Evolutionary conservation across 2,888 invertebrate genomes (phyloP), one percentile per base, ranked within the genome.

Genomic region (Lagria hirta): DNA sequence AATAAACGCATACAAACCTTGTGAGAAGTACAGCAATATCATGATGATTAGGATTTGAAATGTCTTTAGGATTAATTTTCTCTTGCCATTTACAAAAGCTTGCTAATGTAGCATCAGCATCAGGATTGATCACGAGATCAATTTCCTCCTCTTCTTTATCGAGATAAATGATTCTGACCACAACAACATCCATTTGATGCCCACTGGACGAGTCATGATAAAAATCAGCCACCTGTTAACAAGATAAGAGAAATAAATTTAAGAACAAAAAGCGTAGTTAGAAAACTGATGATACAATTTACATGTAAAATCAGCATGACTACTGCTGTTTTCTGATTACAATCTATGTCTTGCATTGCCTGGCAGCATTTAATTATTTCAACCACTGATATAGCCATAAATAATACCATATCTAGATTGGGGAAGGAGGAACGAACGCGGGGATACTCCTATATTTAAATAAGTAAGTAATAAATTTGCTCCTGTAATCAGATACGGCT

Each of bases 81-180:
- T 74, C 62, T 52, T 81, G 80, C 83, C 83, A 84, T 45, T 75
- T 73, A 57, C 83, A 80, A 65, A 84, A 84, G 64, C 80, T 82
- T 2, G 69, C 70, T 37, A 84, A 62, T 0, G 82, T 80, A 36
- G 74, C 71, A 35, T 78, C 78, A 1, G 81, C 80, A 51, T 79
- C 63, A 10, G 66, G 62, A 48, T 66, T 75, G 14, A 77, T 75
- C 12, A 58, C 57, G 34, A 78, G 60, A 61, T 79, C 77, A 43
- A 76, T 70, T 60, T 75, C 74, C 47, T 73, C 66, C 48, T 78
- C 74, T 48, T 77, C 73, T 51, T 73, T 72, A 53, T 80, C 76
- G 45, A 82, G 62, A 41, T 77, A 71, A 52, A 81, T 71, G 6
- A 81, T 69, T 26, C 79, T 64, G 0, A 80, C 80, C 22, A 81